Evolutionary conservation across 2,113 vertebrate species (phyloP).

Genomic region (Neolamprologus toae): DNA sequence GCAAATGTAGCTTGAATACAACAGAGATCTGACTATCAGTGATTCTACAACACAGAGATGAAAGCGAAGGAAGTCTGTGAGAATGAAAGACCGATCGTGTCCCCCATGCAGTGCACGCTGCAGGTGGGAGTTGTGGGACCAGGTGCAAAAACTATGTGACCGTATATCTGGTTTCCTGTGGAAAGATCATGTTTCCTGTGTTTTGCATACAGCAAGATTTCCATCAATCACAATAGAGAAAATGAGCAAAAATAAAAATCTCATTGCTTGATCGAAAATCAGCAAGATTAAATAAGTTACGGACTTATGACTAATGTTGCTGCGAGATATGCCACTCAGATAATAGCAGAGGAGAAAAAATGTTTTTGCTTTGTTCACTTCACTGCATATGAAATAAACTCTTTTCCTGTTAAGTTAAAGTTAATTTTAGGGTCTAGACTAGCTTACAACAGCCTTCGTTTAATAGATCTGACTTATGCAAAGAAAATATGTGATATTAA

Average conservation of each 20-base stretch:
- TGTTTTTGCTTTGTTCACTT: background rate
- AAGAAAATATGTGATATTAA: background rate
- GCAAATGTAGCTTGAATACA: background rate
- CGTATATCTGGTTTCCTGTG: constrained; percentile 20
- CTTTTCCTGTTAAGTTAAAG: background rate
- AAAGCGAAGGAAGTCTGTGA: background rate
- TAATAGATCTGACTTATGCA: background rate
- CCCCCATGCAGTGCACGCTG: background rate
- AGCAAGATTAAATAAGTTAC: background rate
- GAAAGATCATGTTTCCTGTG: constrained; percentile 13
- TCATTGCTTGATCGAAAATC: background rate
- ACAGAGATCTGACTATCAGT: background rate
- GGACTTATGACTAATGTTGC: background rate
- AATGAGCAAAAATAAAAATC: background rate
- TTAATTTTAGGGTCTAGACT: background rate
- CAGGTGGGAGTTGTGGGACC: background rate
- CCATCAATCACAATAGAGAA: background rate
- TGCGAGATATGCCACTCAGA: background rate
- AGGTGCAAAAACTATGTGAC: background rate
- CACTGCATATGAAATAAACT: background rate
- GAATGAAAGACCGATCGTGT: background rate
- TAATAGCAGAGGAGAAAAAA: background rate
- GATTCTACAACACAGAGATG: background rate
- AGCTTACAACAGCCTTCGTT: background rate
- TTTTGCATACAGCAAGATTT: background rate